Conservation (phyloP, 2,888 invertebrate genomes). For the Pharmacophagus antenor region DNA sequence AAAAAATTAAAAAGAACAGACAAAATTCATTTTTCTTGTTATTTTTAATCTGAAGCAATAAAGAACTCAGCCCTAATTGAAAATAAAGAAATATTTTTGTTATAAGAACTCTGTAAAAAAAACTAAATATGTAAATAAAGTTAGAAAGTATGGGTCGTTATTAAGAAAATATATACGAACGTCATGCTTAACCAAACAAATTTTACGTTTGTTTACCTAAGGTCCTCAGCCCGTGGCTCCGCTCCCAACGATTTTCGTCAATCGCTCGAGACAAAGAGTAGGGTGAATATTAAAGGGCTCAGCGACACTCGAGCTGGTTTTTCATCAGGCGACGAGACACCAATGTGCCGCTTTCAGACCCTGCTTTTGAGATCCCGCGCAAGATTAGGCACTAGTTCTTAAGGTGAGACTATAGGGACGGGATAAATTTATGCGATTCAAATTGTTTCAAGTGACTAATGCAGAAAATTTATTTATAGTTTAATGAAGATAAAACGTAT, state of each 20-base stretch:
- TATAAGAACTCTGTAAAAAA: neutral
- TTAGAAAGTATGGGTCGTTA: neutral
- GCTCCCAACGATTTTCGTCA: slow-evolving; percentile 71
- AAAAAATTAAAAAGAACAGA: too few species aligned
- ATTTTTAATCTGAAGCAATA: too few species aligned
- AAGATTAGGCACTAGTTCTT: slow-evolving; percentile 78
- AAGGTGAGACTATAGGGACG: slow-evolving; percentile 56
- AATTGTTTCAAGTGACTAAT: neutral
- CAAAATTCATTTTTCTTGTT: too few species aligned
- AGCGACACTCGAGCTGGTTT: slow-evolving; percentile 69
- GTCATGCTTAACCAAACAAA: slow-evolving; percentile 48
- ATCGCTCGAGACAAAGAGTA: slow-evolving; percentile 69
- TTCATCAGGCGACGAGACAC: slow-evolving; percentile 74
- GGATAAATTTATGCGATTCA: slow-evolving; percentile 31
- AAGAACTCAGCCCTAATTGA: too few species aligned
- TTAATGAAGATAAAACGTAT: neutral
- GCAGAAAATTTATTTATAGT: neutral
- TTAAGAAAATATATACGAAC: slow-evolving; percentile 23
- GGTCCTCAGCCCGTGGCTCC: slow-evolving; percentile 39
- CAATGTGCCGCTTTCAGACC: slow-evolving; percentile 66
- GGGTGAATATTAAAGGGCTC: slow-evolving; percentile 75
- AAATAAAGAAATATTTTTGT: too few species aligned
- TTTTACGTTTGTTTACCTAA: slow-evolving; percentile 39
- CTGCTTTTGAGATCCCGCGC: slow-evolving; percentile 75
- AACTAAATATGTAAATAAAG: neutral